Percentiles rank a stretch among this genome's conserved stretches.
Conservation (phyloP, 1,140 invertebrate genomes). For the Ceratina calcarata region DNA sequence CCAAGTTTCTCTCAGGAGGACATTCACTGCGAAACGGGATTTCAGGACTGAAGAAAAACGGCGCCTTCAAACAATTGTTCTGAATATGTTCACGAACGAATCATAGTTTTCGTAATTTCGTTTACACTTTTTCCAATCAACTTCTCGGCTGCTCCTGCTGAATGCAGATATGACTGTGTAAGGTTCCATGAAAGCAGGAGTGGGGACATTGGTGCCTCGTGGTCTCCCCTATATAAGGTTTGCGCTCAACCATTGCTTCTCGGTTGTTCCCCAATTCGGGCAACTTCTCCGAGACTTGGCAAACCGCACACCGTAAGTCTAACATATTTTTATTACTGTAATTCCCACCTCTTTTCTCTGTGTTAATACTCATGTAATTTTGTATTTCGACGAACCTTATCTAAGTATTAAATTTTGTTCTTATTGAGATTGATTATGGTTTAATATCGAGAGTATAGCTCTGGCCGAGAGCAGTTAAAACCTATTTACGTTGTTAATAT, state of each 20-base stretch:
- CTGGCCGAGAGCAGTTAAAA: background rate
- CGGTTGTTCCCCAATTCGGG: slow-evolving; percentile 76
- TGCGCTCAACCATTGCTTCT: slow-evolving; percentile 66
- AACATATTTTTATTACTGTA: background rate
- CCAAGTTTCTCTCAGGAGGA: background rate
- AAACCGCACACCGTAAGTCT: slow-evolving; percentile 71
- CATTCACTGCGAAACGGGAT: background rate
- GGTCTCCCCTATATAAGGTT: slow-evolving; percentile 76
- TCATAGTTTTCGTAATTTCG: background rate
- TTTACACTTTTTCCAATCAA: background rate
- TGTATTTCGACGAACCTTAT: background rate
- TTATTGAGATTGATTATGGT: background rate
- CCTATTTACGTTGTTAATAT: slow-evolving; percentile 10
- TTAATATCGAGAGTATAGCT: too few relatives aligned
- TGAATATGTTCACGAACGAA: too few relatives aligned
- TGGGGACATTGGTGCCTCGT: slow-evolving; percentile 58
- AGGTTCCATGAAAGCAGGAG: slow-evolving; percentile 35
- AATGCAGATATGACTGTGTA: background rate
- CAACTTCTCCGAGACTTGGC: slow-evolving; percentile 77
- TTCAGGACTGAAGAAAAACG: too few relatives aligned
- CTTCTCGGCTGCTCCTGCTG: background rate
- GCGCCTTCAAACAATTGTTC: too few relatives aligned
- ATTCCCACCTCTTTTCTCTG: background rate
- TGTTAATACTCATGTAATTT: background rate
- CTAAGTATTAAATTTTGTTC: background rate